These are phyloP conservation scores for Acholoe squamosa DNA, from an alignment of 2,888 invertebrate genomes.

Conservation along the genomic window DNA sequence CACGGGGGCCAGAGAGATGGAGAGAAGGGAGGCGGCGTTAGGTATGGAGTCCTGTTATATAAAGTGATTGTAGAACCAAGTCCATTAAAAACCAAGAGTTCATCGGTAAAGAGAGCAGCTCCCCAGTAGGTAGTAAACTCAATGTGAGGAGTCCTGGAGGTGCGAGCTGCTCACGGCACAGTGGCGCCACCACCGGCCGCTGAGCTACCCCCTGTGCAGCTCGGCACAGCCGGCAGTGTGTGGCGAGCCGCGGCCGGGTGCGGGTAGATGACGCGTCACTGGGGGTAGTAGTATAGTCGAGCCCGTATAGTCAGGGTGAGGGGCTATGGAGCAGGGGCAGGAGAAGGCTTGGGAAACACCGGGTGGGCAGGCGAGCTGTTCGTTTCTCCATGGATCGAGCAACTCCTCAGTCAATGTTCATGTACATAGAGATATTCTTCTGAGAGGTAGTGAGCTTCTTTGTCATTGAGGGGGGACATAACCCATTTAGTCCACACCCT, in stretches of 20 bases:
- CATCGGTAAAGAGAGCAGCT: not conserved
- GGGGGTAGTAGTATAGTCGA: not conserved
- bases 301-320: not conserved
- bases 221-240: not conserved
- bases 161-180: not conserved
- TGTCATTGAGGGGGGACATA: slow-evolving; percentile 1
- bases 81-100: not conserved
- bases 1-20: not conserved
- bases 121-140: not conserved
- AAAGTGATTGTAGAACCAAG: no score
- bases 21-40: not conserved
- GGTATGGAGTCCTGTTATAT: not conserved
- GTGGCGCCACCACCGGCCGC: slow-evolving; percentile 46
- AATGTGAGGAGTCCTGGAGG: not conserved
- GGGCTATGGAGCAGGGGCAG: not conserved
- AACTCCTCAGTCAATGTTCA: no score
- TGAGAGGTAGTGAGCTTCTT: not conserved
- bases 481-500: slow-evolving; percentile 8
- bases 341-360: not conserved
- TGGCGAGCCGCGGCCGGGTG: not conserved
- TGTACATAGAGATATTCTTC: no score
- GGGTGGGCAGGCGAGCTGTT: not conserved
- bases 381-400: no score
- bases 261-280: not conserved
- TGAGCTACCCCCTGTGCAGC: not conserved